Conservation (phyloP, 1,140 invertebrate genomes). For the Himalopsyche phryganea region DNA sequence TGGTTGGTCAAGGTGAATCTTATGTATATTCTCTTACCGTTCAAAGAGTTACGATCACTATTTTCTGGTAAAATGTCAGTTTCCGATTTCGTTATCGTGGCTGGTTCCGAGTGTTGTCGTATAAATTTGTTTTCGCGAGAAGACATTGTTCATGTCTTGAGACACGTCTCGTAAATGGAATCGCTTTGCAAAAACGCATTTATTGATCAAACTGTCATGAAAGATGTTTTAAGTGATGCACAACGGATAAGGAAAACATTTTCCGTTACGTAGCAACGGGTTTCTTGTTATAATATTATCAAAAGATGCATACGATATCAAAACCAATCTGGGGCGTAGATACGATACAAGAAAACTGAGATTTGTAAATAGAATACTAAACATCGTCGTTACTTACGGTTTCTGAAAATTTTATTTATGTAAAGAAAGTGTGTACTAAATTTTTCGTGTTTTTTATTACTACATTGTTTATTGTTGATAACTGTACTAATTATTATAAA, state of each 20-base stretch:
- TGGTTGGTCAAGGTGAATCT: slow-evolving; percentile 23
- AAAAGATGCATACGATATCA: too few relatives aligned
- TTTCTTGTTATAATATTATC: not conserved
- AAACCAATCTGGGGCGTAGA: too few relatives aligned
- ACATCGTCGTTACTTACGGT: too few relatives aligned
- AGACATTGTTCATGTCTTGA: slow-evolving; percentile 2
- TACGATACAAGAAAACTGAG: too few relatives aligned
- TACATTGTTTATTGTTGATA: too few relatives aligned
- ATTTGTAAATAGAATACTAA: too few relatives aligned
- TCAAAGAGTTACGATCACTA: slow-evolving; percentile 21
- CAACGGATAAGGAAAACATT: not conserved
- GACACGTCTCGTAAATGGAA: not conserved
- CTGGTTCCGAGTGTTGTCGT: slow-evolving; percentile 25
- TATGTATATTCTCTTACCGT: slow-evolving; percentile 25
- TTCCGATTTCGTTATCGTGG: slow-evolving; percentile 12
- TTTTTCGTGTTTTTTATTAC: too few relatives aligned
- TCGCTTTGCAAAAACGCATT: not conserved
- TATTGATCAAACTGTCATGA: slow-evolving; percentile 6
- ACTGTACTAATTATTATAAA: too few relatives aligned
- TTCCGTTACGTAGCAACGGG: not conserved
- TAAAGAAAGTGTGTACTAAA: too few relatives aligned
- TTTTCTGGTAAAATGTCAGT: slow-evolving; percentile 7
- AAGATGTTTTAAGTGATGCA: not conserved
- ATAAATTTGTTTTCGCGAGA: slow-evolving; percentile 20
- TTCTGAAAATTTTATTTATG: too few relatives aligned